phyloP scores from a whole-genome alignment of 2,797 vertebrate species.

The Danio aesculapii region DNA sequence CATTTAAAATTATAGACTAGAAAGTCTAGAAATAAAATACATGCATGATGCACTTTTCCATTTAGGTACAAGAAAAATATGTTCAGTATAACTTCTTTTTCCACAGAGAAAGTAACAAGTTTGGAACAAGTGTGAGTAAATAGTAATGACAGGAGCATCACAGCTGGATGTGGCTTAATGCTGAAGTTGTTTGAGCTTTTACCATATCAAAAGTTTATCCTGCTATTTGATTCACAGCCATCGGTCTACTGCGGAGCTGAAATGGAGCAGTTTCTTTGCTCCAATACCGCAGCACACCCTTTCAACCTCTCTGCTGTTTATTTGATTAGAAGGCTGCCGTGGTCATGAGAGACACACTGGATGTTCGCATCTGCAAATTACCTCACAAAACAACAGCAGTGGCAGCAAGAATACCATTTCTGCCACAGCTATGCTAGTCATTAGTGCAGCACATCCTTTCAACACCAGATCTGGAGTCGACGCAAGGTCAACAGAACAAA shows the following conservation, averaged over 20 bases:
- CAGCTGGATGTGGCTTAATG: slow-evolving; percentile 1
- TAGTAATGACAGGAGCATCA: neutral
- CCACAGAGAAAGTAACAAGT: neutral
- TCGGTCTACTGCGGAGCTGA: neutral
- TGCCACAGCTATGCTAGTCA: neutral
- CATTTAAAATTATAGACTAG: no score
- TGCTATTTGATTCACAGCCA: neutral
- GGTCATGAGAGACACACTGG: slow-evolving; percentile 27
- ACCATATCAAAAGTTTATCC: slow-evolving; percentile 26
- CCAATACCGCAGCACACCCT: neutral
- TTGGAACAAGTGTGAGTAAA: slow-evolving; percentile 15
- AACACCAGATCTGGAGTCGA: neutral
- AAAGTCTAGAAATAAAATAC: no score
- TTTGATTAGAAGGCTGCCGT: slow-evolving; percentile 39
- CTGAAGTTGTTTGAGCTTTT: slow-evolving; percentile 10
- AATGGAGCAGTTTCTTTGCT: slow-evolving; percentile 5
- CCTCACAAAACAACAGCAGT: neutral
- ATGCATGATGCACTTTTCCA: neutral
- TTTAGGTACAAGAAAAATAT: neutral
- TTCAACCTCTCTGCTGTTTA: slow-evolving; percentile 20
- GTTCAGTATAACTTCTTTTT: neutral
- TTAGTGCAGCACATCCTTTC: neutral
- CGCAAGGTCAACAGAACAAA: slow-evolving; percentile 11
- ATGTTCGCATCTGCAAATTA: slow-evolving; percentile 37
- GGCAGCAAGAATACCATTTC: neutral